Evolutionary conservation across 2,113 vertebrate genomes (phyloP).

Genomic region (Damaliscus lunatus): DNA sequence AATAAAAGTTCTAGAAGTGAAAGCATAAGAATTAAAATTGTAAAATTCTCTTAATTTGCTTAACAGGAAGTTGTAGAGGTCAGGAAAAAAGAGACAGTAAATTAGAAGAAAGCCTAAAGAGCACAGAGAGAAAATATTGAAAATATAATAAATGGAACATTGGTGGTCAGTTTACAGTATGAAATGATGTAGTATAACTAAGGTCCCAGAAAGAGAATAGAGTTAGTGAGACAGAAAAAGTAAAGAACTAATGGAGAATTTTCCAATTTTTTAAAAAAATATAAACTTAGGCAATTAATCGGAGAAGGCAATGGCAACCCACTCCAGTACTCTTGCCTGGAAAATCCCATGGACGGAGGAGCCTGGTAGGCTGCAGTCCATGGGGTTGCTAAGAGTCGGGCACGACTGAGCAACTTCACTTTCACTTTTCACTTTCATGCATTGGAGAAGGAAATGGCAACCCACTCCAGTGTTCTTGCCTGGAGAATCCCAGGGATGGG

Average conservation of each 20-base stretch:
- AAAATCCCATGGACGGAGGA: too few species aligned
- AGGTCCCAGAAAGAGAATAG: neutral
- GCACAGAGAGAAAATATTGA: neutral
- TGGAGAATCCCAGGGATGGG: too few species aligned
- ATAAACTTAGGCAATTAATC: neutral
- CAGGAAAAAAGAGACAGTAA: neutral
- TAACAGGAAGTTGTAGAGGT: neutral
- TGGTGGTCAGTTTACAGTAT: neutral
- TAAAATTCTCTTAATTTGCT: neutral
- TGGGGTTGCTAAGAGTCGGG: too few species aligned
- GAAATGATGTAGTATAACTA: neutral
- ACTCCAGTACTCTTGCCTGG: too few species aligned
- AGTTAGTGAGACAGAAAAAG: neutral
- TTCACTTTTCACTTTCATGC: too few species aligned
- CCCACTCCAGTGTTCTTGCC: too few species aligned
- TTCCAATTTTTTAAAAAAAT: neutral
- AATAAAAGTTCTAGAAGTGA: neutral
- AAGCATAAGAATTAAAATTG: neutral
- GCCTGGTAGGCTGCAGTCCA: fast-evolving
- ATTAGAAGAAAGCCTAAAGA: neutral
- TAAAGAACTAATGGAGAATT: neutral
- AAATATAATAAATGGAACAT: neutral
- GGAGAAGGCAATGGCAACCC: too few species aligned
- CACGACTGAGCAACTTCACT: too few species aligned
- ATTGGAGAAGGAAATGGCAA: too few species aligned